Conservation (phyloP, 2,888 invertebrate species). For the Sphaerophoria taeniata region DNA sequence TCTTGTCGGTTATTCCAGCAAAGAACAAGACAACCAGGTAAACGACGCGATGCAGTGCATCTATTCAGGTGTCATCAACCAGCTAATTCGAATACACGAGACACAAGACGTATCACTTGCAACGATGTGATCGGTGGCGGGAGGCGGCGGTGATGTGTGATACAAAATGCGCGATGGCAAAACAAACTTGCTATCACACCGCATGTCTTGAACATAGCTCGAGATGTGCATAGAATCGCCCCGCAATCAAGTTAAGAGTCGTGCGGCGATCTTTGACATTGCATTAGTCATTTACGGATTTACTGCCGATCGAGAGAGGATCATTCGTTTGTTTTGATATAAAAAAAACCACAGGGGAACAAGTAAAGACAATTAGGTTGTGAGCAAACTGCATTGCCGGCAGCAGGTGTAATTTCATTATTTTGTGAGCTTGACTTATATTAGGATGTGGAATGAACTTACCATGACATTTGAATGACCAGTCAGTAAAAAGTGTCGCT, state of each 20-base stretch:
- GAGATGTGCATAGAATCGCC: too few species aligned
- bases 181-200: too few species aligned
- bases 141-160: too few species aligned
- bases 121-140: background rate
- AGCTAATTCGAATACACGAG: constrained; percentile 6
- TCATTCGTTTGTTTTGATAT: background rate
- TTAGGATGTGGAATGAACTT: too few species aligned
- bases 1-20: too few species aligned
- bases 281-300: constrained; percentile 59
- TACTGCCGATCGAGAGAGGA: constrained; percentile 34
- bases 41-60: background rate
- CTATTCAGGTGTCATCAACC: constrained; percentile 65
- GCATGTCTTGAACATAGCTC: too few species aligned
- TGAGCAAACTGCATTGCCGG: background rate
- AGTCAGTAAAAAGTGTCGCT: too few species aligned
- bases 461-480: too few species aligned
- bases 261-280: constrained; percentile 54
- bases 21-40: too few species aligned
- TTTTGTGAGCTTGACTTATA: background rate
- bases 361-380: constrained; percentile 17
- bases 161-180: too few species aligned
- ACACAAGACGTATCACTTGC: too few species aligned
- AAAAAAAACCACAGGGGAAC: background rate
- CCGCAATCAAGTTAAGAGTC: background rate
- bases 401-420: background rate